Base-by-base conservation (phyloP, 2,888 invertebrate genomes). In the Salticus scenicus region DNA sequence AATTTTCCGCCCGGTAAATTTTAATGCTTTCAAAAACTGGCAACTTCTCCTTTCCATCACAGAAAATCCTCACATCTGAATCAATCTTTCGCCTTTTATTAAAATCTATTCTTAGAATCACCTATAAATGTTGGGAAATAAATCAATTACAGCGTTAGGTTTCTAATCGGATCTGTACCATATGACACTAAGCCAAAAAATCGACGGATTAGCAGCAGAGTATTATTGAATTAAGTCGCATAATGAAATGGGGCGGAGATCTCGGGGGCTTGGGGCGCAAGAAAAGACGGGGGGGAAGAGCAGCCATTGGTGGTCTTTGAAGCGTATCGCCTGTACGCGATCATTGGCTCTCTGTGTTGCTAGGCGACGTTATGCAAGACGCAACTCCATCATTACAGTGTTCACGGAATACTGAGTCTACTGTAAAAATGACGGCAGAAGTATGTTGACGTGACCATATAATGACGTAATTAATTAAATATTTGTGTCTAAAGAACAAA, bases 301-400 rank as follows among this genome's bases (percentile, higher is more conserved):
- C 37, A 37, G 20, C 75, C 57, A 83, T 83, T 83, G 82, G 82
- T 66, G 82, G 66, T 71, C 82, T 20, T 4, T 41, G 51, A 66
- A 37, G 82, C 75, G 82, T 83, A 75, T 83, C 82, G 76, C 82
- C 82, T 76, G 76, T 76, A 47, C 71, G 75, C 76, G 71, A 83
- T 83, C 82, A 83, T 76, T 83, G 82, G 82, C 57, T 72, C 82
- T 47, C n/a, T 70, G 64, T 42, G 76, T 83, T 51, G 64, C 82
- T 75, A 72, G 76, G 82, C 42, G 66, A 83, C 81, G 70, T 28
- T 27, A 30, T 14, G 73, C 24, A 27, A 69, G 66, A 67, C 74
- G 80, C 69, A 57, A 47, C 17, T 47, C 47, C 47, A 47, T 47
- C 47, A 17, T 47, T 47, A 47, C 17, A 47, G 47, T 47, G 76